Evolutionary conservation across 2,113 vertebrate genomes (phyloP).

Genomic region (Scopus umbretta): DNA sequence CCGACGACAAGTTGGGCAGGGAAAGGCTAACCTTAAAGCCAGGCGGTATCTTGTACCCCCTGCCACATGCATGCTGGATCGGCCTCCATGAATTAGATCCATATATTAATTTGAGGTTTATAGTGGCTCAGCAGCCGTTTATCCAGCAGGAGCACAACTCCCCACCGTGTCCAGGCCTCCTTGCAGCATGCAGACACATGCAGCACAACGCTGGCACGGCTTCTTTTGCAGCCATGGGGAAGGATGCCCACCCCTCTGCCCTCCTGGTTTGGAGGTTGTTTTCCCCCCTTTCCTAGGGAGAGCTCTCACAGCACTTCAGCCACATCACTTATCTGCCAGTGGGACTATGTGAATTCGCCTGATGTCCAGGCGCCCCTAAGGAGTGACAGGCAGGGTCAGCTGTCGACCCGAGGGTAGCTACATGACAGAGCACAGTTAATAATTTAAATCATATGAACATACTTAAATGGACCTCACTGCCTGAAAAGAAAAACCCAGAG

Average conservation of each 20-base stretch:
- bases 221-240: accelerated
- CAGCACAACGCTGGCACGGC: not conserved
- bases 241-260: not conserved
- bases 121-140: not conserved
- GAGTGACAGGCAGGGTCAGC: not conserved
- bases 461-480: accelerated
- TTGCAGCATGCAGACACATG: accelerated
- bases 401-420: not conserved
- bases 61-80: accelerated
- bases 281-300: not conserved
- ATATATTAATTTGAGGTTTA: accelerated
- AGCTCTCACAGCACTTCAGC: not conserved
- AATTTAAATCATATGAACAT: not conserved
- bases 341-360: not conserved
- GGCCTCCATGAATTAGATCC: not conserved
- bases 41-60: not conserved
- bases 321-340: not conserved
- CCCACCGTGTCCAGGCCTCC: not conserved
- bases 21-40: not conserved
- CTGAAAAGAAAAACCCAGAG: not conserved
- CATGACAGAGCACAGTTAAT: not conserved
- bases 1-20: accelerated
- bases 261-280: accelerated
- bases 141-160: not conserved
- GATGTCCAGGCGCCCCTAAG: not conserved